Percentiles rank a stretch among this genome's conserved stretches.
Conservation (phyloP, 1,140 invertebrate genomes). For the Sinonovacula constricta region DNA sequence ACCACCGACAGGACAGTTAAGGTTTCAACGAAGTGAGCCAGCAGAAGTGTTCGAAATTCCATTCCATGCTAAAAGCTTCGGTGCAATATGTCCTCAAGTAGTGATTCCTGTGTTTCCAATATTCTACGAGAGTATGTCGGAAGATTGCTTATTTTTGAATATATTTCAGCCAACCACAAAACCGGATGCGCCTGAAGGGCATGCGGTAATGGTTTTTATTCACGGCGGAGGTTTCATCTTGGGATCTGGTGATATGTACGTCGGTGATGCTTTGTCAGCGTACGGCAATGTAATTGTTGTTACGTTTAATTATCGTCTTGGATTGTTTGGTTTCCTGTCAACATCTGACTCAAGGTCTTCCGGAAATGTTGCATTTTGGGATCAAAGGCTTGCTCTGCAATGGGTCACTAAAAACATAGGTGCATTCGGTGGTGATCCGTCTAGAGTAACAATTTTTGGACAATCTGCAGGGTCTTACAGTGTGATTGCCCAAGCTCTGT, state of each 20-base stretch:
- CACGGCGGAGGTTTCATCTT: slow-evolving; percentile 95
- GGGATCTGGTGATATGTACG: slow-evolving; percentile 93
- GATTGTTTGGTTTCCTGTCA: slow-evolving; percentile 84
- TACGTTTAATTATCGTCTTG: slow-evolving; percentile 95
- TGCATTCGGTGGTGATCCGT: slow-evolving; percentile 86
- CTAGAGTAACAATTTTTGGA: slow-evolving; percentile 85
- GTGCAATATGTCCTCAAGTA: slow-evolving; percentile 76
- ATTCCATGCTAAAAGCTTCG: slow-evolving; percentile 85
- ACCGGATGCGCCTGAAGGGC: background rate
- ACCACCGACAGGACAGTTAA: slow-evolving; percentile 91
- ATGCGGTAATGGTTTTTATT: slow-evolving; percentile 95
- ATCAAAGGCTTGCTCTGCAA: slow-evolving; percentile 85
- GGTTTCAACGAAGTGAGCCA: slow-evolving; percentile 92
- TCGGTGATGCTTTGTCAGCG: slow-evolving; percentile 91
- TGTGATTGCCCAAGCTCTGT: slow-evolving; percentile 57
- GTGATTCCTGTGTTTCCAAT: background rate
- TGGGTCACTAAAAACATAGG: slow-evolving; percentile 86
- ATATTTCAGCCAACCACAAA: slow-evolving; percentile 85
- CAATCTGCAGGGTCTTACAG: slow-evolving; percentile 79
- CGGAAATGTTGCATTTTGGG: slow-evolving; percentile 86
- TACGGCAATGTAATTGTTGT: slow-evolving; percentile 96
- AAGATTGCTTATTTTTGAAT: slow-evolving; percentile 97
- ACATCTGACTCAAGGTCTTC: slow-evolving; percentile 26
- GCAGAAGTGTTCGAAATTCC: slow-evolving; percentile 87
- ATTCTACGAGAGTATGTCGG: slow-evolving; percentile 75